A percentile compares a stretch with the other conserved stretches of the same genome.
Evolutionary conservation across 2,113 vertebrate genomes (phyloP).

Genomic region (Mirza zaza): DNA sequence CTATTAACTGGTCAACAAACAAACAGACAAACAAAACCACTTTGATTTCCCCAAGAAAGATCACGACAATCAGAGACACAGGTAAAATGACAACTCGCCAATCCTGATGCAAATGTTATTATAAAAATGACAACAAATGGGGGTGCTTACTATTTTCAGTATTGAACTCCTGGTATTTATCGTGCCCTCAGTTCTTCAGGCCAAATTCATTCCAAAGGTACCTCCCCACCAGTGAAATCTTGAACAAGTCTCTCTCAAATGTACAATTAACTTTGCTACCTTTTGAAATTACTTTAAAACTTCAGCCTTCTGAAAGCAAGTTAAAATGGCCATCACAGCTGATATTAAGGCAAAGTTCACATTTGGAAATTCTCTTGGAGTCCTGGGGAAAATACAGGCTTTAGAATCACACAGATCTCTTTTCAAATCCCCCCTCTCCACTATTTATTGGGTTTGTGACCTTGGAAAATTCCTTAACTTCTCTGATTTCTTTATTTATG

Average conservation of each 20-base stretch:
- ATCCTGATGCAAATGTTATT: not conserved
- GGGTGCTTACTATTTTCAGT: not conserved
- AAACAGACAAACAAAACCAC: not conserved
- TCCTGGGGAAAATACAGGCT: not conserved
- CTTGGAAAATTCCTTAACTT: conserved; percentile 53
- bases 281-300: conserved; percentile 1
- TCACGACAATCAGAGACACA: not conserved
- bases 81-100: not conserved
- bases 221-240: not conserved
- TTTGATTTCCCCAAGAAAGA: conserved; percentile 34
- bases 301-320: not conserved
- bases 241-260: not conserved
- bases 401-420: conserved; percentile 28
- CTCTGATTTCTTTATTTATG: conserved; percentile 61
- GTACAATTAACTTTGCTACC: not conserved
- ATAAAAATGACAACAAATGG: not conserved
- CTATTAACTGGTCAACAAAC: not conserved
- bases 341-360: not conserved
- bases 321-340: not conserved
- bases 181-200: not conserved
- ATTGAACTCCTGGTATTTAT: not conserved
- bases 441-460: conserved; percentile 50
- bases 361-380: conserved; percentile 25
- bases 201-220: not conserved
- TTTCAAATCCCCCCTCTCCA: not conserved